phyloP scores from a whole-genome alignment of 2,113 vertebrate species.

The Myiopsitta monachus region DNA sequence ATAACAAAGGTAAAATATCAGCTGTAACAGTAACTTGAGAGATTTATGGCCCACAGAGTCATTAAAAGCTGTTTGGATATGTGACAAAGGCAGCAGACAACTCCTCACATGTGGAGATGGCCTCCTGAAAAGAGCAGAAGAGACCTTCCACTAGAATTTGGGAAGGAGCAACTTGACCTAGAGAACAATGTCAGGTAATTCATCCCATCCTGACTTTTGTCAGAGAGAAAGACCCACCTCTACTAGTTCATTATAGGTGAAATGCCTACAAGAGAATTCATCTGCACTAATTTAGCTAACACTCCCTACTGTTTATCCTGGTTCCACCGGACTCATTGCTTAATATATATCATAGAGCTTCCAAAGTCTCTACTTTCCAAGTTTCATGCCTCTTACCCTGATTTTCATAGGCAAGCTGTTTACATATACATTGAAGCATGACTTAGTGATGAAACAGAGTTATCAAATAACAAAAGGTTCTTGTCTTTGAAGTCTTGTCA shows the following conservation, averaged over 20 bases:
- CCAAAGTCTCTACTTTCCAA: neutral
- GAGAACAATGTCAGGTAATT: neutral
- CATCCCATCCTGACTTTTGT: neutral
- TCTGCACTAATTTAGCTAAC: neutral
- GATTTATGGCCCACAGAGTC: neutral
- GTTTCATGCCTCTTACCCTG: neutral
- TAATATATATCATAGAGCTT: neutral
- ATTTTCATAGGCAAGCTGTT: neutral
- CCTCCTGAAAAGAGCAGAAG: neutral
- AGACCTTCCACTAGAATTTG: neutral
- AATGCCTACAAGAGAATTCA: neutral
- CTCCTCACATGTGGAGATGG: neutral
- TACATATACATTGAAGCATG: neutral
- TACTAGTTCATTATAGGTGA: neutral
- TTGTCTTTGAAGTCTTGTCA: constrained; percentile 1
- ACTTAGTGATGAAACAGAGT: neutral
- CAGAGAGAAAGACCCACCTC: neutral
- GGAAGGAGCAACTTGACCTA: neutral
- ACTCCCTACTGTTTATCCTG: neutral
- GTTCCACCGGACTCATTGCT: neutral
- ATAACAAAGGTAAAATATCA: neutral
- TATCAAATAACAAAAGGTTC: constrained; percentile 9
- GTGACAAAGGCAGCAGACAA: neutral
- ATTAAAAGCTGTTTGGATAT: neutral
- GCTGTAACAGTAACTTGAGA: neutral